phyloP scores from a whole-genome alignment of 1,140 invertebrate genomes.

The Dreissena rostriformis region DNA sequence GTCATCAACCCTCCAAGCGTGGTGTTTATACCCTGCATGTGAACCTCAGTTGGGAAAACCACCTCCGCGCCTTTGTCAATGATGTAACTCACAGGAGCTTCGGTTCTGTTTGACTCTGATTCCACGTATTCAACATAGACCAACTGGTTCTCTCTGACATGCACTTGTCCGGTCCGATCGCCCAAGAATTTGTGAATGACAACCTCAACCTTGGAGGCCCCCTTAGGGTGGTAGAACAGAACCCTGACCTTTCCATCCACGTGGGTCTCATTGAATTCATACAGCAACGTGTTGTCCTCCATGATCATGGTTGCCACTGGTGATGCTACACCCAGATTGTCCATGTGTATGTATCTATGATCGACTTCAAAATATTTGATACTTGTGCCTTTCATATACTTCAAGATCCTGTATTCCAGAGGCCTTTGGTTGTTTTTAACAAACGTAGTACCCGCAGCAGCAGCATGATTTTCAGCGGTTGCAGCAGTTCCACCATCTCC shows the following conservation, averaged over 20 bases:
- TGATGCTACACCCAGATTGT: conserved; percentile 66
- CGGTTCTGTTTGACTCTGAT: conserved; percentile 70
- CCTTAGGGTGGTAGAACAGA: conserved; percentile 64
- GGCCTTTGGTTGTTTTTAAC: conserved; percentile 73
- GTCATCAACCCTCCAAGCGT: conserved; percentile 67
- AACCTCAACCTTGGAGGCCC: conserved; percentile 48
- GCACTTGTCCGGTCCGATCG: conserved; percentile 72
- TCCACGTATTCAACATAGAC: conserved; percentile 70
- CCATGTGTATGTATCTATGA: conserved; percentile 70
- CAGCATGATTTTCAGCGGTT: conserved; percentile 57
- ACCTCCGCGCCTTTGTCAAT: conserved; percentile 71
- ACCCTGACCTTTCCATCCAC: conserved; percentile 67
- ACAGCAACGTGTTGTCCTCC: conserved; percentile 65
- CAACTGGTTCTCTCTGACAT: conserved; percentile 67
- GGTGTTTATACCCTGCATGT: conserved; percentile 71
- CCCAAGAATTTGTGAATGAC: conserved; percentile 68
- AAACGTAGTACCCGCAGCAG: conserved; percentile 71
- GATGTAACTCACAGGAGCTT: conserved; percentile 73
- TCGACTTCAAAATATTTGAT: conserved; percentile 72
- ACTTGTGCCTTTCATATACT: conserved; percentile 67
- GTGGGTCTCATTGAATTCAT: conserved; percentile 72
- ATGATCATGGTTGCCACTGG: conserved; percentile 70
- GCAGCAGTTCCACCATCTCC: conserved; percentile 60
- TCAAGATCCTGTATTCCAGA: conserved; percentile 71
- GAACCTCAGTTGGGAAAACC: conserved; percentile 73